Evolutionary conservation across 2,888 invertebrate species (phyloP), one percentile per base, ranked within the genome.

Genomic region (Pachycephus smyrnensis): DNA sequence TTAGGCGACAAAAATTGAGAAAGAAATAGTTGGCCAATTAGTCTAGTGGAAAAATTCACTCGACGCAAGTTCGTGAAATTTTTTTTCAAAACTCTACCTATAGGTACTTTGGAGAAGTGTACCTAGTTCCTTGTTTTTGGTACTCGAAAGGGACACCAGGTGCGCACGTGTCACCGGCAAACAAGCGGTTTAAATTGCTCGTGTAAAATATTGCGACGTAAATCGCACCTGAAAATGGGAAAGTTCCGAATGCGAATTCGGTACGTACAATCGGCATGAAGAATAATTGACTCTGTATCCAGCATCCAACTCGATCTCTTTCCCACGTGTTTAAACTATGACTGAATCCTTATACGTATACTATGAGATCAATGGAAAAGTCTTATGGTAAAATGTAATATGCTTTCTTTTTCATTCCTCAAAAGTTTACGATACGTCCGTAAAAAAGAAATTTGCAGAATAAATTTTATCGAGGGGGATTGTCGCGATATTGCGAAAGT

Each of bases 111-210:
- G 6, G 23, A 40, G 12, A 12, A 73, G 80, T 80, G 80, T 84
- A 86, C 81, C 83, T 84, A 84, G 84, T 82, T 83, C 83, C 86
- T 83, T 82, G 82, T 75, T 76, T 76, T 69, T 75, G 80, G 76
- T 81, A 75, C 36, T 30, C 79, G 79, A 12, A 15, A 71, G n/a
- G 77, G 79, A 84, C 80, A 82, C 82, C 85, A 84, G 86, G 85
- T 86, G 86, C 79, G 74, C 73, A 76, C 75, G 83, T 81, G 82
- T 80, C 69, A 74, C 84, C 80, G 77, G 78, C 80, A 80, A 82
- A 82, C 80, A 84, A 82, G 82, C 86, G 81, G 80, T 84, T 85
- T 80, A 82, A 85, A 86, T 86, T 81, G 85, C 80, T 37, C 78
- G 76, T 76, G 75, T 83, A 81, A 85, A 85, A 84, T 84, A 83